Base-by-base conservation (phyloP, 2,888 invertebrate species). In the Caenorhabditis afra region DNA sequence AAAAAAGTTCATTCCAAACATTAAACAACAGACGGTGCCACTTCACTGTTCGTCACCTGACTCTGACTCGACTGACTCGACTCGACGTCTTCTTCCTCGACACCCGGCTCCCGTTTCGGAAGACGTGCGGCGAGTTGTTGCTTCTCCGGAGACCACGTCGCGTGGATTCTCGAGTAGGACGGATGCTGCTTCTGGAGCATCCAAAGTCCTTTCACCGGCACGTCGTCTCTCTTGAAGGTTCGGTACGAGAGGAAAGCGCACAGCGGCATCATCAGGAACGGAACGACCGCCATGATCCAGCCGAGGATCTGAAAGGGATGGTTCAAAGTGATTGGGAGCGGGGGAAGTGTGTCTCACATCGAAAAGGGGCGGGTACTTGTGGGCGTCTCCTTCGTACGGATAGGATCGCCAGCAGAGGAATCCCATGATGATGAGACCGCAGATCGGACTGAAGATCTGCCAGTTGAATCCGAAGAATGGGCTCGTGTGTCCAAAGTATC, bases 171-270 rank as follows among this genome's bases (percentile, higher is more conserved):
- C 4, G 29, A 11, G 29, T 45, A 76, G 3, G 76, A 76, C 22
- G 62, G 41, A 37, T 76, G 76, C 20, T 57, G 44, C 22, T 68
- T 76, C 44, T 76, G 76, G 39, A 76, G 49, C 41, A 64, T 50
- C 44, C 64, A 57, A 11, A 67, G 49, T 0, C 53, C 59, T 39
- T 47, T 44, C 11, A 35, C n/a, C 0, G 66, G 67, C 49, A 57
- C 18, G 16, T 23, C 53, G 10, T 35, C n/a, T 16, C 55, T 16
- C 23, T 52, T 52, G 53, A 58, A 76, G 1, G 29, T 29, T 3
- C 39, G 0, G 23, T 50, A 62, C 0, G 53, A 44, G 11, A 44
- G 5, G 12, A 41, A 29, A 8, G 75, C 75, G 39, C 57, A 62
- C 0, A 61, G 1, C 0, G 61, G 61, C 2, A 75, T 55, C 49